Base-by-base conservation (phyloP, 2,888 invertebrate genomes). In the Eurytoma californica region DNA sequence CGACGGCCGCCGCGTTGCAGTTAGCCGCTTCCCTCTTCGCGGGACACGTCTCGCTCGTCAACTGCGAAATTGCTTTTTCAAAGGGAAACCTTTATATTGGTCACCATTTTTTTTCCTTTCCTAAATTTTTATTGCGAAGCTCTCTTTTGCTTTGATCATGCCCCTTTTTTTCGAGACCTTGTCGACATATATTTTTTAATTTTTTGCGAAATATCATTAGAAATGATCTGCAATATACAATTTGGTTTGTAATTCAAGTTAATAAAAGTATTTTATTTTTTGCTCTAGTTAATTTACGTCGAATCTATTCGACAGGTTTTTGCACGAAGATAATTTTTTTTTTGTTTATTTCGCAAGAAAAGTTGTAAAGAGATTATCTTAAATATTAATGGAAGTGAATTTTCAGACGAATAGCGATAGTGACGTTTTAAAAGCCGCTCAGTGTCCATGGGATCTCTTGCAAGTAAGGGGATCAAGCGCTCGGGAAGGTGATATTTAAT, bases 341-440 rank as follows among this genome's bases (percentile, higher is more conserved):
- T 9, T 39, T 1, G 39, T 9, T 0, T 51, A 61, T 4, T 9
- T 18, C 20, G 18, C 24, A 47, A 9, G 28, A 2, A 4, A 18
- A 68, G 53, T 39, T 47, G 39, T 9, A 39, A 53, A 76, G 51
- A 39, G 65, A 70, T 55, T 28, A 24, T 12, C 39, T 14, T 16
- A 58, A 67, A 66, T 72, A 55, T 77, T 72, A 67, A 77, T 53
- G 39, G 67, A 53, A 39, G 12, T 20, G 51, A 60, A 72, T 9
- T 77, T 49, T 49, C 20, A 13, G 30, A 55, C 13, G 49, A 77
- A 14, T 4, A 49, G 55, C 24, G 47, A 7, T 55, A 63, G 49
- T 78, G 73, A 78, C 68, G 30, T 78, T 78, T 78, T 73, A 78
- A 78, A 73, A 73, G 78, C 73, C 20, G 39, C 61, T 67, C 55